Evolutionary conservation across 2,113 vertebrate species (phyloP).

Genomic region (Oceanodroma tethys): DNA sequence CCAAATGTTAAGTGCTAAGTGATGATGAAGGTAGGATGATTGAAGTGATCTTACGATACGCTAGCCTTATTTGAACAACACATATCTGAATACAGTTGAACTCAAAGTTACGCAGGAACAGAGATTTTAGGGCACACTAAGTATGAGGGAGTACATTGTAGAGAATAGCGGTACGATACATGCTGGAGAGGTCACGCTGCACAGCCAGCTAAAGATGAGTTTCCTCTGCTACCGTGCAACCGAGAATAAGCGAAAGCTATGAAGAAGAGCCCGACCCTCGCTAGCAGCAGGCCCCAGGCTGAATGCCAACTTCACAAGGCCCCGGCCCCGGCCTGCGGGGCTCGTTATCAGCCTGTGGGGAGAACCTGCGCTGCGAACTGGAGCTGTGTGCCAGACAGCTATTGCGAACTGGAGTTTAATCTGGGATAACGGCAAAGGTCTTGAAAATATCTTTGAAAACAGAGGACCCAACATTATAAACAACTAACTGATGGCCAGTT

Average conservation of each 20-base stretch:
- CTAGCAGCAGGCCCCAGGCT: neutral
- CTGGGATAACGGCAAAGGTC: neutral
- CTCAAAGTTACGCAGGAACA: neutral
- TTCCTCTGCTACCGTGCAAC: neutral
- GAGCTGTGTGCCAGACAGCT: neutral
- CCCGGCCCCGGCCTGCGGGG: accelerated
- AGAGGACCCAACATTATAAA: neutral
- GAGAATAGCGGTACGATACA: accelerated
- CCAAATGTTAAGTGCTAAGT: neutral
- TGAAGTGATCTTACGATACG: neutral
- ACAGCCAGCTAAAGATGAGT: neutral
- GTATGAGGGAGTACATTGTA: neutral
- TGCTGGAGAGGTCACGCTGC: neutral
- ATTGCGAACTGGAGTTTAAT: neutral
- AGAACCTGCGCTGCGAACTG: neutral
- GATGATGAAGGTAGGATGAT: neutral
- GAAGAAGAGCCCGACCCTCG: neutral
- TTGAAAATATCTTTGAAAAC: neutral
- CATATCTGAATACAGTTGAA: neutral
- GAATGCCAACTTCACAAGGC: neutral
- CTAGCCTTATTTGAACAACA: neutral
- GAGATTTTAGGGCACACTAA: neutral
- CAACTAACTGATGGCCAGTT: neutral
- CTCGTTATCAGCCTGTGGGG: neutral
- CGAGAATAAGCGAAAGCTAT: neutral